Evolutionary conservation across 2,797 vertebrate species (phyloP), one percentile per base, ranked within the genome.

Genomic region (Lycodopsis pacificus): DNA sequence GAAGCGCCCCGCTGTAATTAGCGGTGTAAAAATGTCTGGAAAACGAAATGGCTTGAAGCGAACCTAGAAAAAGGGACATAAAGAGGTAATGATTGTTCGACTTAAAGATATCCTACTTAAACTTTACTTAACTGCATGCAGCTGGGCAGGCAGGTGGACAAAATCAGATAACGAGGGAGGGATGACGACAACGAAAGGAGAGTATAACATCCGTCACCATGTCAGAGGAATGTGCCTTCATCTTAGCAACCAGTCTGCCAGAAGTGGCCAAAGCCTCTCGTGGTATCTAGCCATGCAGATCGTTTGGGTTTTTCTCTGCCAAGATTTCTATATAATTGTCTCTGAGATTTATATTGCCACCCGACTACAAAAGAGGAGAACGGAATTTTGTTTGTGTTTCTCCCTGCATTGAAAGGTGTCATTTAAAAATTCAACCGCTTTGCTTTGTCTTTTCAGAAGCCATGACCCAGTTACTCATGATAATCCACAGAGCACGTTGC

Each of bases 221-320:
- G 48, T n/a, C 48, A 67, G 25, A 25, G 20, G 49, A 14, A 36
- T 46, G 59, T 58, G 76, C 58, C 42, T 82, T 53, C 30, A 36
- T 56, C 46, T 44, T 40, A 70, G 38, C 22, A 64, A 71, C 48
- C 4, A 12, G 71, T 22, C 13, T 53, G 64, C 44, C 38, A 61
- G 25, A 59, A 25, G 54, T 58, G 42, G n/a, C n/a, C 2, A 36
- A 66, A 46, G 20, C 20, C 4, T 51, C 20, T n/a, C 19, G 61
- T 7, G 10, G 36, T 14, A 32, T 46, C 20, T 12, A 27, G n/a
- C 14, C 27, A 53, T 27, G 40, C 9, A n/a, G 36, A 77, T 5
- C 19, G 25, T 42, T 58, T 22, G 1, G 4, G 14, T 2, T 61
- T 49, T 34, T n/a, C 11, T 53, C 5, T 25, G 12, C 38, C 32